Conservation (phyloP, 1,140 invertebrate genomes). For the Eurosta solidaginis region DNA sequence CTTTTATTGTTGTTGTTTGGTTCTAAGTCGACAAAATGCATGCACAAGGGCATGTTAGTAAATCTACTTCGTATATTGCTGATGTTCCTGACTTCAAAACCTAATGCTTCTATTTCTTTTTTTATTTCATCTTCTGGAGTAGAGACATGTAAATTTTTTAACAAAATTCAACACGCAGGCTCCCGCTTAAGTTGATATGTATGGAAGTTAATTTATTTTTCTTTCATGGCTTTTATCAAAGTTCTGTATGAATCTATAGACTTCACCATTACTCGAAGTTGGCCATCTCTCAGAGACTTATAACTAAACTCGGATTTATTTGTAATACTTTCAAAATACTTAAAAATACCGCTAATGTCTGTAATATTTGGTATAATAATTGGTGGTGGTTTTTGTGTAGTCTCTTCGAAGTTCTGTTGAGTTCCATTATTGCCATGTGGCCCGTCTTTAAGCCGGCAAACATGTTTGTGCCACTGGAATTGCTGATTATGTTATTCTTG, state of each 20-base stretch:
- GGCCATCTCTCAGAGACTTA: slow-evolving; percentile 11
- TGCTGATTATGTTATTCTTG: too few species aligned
- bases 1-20: slow-evolving; percentile 12
- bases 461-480: background rate
- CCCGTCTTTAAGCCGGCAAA: background rate
- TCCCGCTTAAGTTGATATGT: background rate
- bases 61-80: slow-evolving; percentile 14
- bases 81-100: slow-evolving; percentile 1
- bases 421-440: background rate
- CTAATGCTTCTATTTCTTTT: background rate
- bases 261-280: slow-evolving; percentile 23
- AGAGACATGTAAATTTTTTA: background rate
- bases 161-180: background rate
- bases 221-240: background rate
- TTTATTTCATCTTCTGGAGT: background rate
- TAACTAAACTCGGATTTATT: background rate
- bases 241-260: slow-evolving; percentile 12
- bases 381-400: background rate
- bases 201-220: background rate
- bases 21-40: slow-evolving; percentile 15
- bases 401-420: background rate
- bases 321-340: background rate
- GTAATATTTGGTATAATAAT: background rate
- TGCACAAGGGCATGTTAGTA: slow-evolving; percentile 3
- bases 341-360: background rate